Base-by-base conservation (phyloP, 2,888 invertebrate species). In the Bibio marci region DNA sequence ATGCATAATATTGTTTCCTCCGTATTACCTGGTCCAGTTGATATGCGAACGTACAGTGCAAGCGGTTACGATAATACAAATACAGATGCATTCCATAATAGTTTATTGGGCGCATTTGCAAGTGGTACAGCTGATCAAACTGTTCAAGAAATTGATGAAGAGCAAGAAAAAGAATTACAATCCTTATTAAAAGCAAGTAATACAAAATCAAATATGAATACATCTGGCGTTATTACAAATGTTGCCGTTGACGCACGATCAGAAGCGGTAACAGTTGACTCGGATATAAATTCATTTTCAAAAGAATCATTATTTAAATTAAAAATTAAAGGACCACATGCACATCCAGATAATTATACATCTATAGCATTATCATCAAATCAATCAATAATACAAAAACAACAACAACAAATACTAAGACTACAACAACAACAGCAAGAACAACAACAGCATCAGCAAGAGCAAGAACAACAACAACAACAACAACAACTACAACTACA, bases 11-110 rank as follows among this genome's bases (percentile, higher is more conserved):
- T 38, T 32, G 38, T 31, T 18, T 30, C 38, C 6, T 78, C 82
- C 1, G 71, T 86, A 37, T 58, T 87, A 44, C 86, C 87, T 1
- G 87, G 85, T 2, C 87, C 87, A 0, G 87, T 87, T 1, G 86
- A 87, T 55, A 87, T 87, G 87, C 73, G 87, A 39, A 86, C 86
- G 0, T 87, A 87, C 55, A 81, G 75, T 52, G n/a, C n/a, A n/a
- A 66, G 72, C 15, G 56, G 54, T 19, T 62, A 56, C 36, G 59
- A 62, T 42, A 62, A 65, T 14, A 56, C 65, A 39, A 69, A 68
- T 45, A 64, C 63, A 5, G 76, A 76, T 45, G 67, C 71, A 1
- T 75, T 71, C 46, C 69, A 70, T 41, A 71, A 69, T 51, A 72
- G 80, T 53, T 56, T 81, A 34, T 51, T 78, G 6, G 73, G 73